phyloP scores from a whole-genome alignment of 2,113 vertebrate species.

The Phaethornis superciliosus region DNA sequence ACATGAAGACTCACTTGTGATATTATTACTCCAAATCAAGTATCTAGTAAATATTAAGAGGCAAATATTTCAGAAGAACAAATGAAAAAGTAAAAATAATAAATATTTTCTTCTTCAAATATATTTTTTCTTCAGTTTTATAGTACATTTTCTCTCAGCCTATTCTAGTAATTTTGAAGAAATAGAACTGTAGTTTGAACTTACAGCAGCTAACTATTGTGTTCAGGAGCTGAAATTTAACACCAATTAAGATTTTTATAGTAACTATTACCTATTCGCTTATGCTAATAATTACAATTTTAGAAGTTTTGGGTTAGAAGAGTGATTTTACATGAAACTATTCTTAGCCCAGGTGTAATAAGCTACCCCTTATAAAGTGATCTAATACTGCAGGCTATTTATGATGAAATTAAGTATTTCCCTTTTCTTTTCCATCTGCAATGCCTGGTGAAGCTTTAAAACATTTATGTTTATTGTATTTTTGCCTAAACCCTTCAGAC shows the following conservation, averaged over 20 bases:
- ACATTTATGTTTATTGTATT: not conserved
- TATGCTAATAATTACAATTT: not conserved
- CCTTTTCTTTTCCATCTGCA: not conserved
- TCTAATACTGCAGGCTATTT: not conserved
- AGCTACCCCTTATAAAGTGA: not conserved
- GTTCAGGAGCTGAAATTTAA: not conserved
- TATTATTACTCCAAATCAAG: not conserved
- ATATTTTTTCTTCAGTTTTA: not conserved
- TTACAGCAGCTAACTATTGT: not conserved
- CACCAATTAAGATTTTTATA: not conserved
- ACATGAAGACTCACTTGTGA: not conserved
- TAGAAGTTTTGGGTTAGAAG: not conserved
- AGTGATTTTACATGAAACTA: not conserved
- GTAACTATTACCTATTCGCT: not conserved
- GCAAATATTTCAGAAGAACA: not conserved
- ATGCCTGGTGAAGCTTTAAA: not conserved
- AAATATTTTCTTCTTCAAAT: not conserved
- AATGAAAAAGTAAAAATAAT: not conserved
- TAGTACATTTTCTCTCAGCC: not conserved
- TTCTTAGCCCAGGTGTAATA: not conserved
- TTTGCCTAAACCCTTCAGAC: not conserved
- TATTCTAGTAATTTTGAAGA: not conserved
- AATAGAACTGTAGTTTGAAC: not conserved
- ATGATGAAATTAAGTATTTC: not conserved
- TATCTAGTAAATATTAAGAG: not conserved